Evolutionary conservation across 2,797 vertebrate species (phyloP), one percentile per base, ranked within the genome.

Genomic region (Mycteria americana): DNA sequence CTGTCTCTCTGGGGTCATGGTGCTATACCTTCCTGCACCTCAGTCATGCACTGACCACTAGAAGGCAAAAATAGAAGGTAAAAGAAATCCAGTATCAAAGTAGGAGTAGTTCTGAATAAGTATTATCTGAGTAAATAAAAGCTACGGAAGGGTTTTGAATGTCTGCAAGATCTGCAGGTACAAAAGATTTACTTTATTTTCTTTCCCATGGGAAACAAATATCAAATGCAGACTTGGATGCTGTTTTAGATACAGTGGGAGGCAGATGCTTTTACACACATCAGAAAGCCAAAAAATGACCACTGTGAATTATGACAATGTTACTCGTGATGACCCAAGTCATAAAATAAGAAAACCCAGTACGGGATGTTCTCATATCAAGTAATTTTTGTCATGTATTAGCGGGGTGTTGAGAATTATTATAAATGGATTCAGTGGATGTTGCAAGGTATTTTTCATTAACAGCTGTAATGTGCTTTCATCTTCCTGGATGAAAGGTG

Each of bases 21-120:
- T 80, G 65, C 70, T 76, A 4, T 45, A 70, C 51, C 33, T 94
- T 76, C 25, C 69, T 59, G 65, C 24, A 80, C 59, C 53, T 95
- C 62, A 57, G 51, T 19, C 0, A 0, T 86, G 53, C 68, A 73
- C 54, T 57, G 57, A 72, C 84, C 19, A 1, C 37, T 63, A 77
- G 89, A 90, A 96, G 60, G 72, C 85, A 96, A 95, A 96, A 93
- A 88, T 13, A 41, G 22, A 56, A 90, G 39, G 67, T 37, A 57
- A 73, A 94, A 45, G 11, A 74, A 86, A 77, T 83, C 11, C 28
- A 54, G 2, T 67, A 43, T 31, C 25, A 70, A n/a, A 7, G 6
- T 39, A 53, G 72, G 54, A 85, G 30, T 53, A 37, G 35, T 78
- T 37, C 19, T 67, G 25, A 46, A 37, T 67, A 72, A 45, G 28